Conservation (phyloP, 92 coral and sea anemone species). For the Porites lobata region DNA sequence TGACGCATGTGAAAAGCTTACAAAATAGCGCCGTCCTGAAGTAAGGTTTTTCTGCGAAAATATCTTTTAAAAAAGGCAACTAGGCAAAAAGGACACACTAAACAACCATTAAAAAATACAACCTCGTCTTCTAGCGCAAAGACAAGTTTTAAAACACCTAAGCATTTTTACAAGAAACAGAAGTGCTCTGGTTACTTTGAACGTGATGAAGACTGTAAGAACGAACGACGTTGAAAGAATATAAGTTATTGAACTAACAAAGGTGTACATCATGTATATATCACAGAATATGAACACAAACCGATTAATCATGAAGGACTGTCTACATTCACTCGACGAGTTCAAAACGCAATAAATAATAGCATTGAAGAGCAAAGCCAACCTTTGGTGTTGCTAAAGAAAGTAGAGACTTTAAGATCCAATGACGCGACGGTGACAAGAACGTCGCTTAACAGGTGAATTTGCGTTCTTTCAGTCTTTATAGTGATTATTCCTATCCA, state of each 20-base stretch:
- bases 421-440: no score
- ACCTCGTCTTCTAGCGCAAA: background rate
- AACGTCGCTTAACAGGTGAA: no score
- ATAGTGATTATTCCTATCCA: no score
- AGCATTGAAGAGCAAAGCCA: no score
- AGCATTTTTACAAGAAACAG: background rate
- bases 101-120: background rate
- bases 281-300: background rate
- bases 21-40: background rate
- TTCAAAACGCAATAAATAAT: background rate
- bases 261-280: background rate
- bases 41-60: background rate
- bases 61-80: background rate
- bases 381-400: no score
- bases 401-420: no score
- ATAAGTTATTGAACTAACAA: background rate
- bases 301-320: background rate
- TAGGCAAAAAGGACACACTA: background rate
- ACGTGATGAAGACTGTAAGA: background rate
- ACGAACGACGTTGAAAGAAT: background rate
- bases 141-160: background rate
- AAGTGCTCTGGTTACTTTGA: background rate
- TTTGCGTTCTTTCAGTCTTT: no score
- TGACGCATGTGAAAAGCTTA: background rate
- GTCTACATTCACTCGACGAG: background rate